A percentile compares a stretch with the other conserved stretches of the same genome.
Conservation (phyloP, 2,113 vertebrate genomes). For the Varanus salvator region DNA sequence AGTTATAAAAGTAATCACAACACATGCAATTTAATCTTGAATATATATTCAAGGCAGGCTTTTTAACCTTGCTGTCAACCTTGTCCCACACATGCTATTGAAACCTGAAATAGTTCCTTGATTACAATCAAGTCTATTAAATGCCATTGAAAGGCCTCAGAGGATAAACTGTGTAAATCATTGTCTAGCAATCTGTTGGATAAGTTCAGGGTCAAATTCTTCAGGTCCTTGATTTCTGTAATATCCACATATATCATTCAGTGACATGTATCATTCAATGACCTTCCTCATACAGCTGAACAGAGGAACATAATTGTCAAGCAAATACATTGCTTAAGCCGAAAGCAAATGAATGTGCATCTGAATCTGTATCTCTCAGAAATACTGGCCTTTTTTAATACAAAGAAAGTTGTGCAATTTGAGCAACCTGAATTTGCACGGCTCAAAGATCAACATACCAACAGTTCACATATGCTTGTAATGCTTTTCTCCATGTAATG, state of each 20-base stretch:
- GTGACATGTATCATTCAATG: neutral
- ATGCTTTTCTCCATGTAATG: slow-evolving; percentile 13
- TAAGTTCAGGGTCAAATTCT: neutral
- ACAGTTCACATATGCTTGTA: neutral
- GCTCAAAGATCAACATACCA: neutral
- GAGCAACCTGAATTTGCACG: neutral
- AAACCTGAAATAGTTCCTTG: neutral
- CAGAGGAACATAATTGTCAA: neutral
- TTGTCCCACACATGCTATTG: neutral
- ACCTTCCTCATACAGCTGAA: neutral
- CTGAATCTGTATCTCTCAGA: neutral
- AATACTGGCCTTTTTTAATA: neutral
- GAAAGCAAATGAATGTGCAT: neutral
- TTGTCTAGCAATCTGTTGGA: neutral
- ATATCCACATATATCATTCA: neutral
- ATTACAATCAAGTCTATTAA: neutral
- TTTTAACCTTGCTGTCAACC: neutral
- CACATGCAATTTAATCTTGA: neutral
- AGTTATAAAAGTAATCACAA: neutral
- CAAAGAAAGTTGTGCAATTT: neutral
- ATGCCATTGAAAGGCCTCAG: neutral
- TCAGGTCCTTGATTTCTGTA: neutral
- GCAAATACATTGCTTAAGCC: neutral
- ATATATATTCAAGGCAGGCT: neutral
- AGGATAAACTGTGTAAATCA: neutral